A percentile compares a stretch with the other conserved stretches of the same genome.
Evolutionary conservation across 2,888 invertebrate species (phyloP).

Genomic region (Aporophyla lueneburgensis): DNA sequence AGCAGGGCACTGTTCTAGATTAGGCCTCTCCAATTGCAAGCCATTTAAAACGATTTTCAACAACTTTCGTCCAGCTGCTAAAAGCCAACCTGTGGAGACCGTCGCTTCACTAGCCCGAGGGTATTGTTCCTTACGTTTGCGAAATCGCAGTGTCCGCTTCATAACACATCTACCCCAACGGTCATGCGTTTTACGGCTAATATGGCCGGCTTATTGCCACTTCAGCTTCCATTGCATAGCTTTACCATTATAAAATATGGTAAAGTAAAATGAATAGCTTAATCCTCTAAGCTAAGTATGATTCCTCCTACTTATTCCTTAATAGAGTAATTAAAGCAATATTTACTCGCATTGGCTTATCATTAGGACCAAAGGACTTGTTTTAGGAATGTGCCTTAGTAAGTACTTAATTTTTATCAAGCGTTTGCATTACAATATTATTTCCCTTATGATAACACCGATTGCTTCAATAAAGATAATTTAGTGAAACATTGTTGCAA

Average conservation of each 20-base stretch:
- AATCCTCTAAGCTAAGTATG: constrained; percentile 27
- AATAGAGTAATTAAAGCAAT: constrained; percentile 54
- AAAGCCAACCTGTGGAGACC: neutral
- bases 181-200: too few species aligned
- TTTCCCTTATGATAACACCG: constrained; percentile 46
- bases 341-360: constrained; percentile 47
- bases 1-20: neutral
- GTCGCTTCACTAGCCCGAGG: neutral
- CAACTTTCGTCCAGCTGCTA: neutral
- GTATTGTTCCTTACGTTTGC: neutral
- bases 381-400: constrained; percentile 40
- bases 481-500: constrained; percentile 52
- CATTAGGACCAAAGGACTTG: constrained; percentile 40
- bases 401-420: constrained; percentile 49
- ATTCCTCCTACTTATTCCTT: constrained; percentile 39
- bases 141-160: neutral
- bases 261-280: constrained; percentile 24
- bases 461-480: constrained; percentile 25
- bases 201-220: too few species aligned
- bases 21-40: too few species aligned
- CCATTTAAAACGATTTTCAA: too few species aligned
- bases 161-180: neutral
- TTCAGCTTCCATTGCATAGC: neutral
- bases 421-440: constrained; percentile 43
- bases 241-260: constrained; percentile 14